Evolutionary conservation across 2,797 vertebrate species (phyloP).

Genomic region (Pseudopleuronectes americanus): DNA sequence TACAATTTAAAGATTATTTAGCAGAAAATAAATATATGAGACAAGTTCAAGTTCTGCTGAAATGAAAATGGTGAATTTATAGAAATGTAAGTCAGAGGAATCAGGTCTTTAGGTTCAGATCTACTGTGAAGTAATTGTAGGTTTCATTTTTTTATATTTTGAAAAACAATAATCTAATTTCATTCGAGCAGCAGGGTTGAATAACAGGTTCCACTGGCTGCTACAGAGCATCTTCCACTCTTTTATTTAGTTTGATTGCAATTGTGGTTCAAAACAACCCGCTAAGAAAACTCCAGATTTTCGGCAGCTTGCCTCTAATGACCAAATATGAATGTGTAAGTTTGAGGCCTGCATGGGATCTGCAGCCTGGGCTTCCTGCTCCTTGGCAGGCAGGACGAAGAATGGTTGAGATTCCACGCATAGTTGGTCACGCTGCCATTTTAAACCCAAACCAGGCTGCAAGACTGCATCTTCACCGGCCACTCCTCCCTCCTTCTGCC

Average conservation of each 20-base stretch:
- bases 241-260: conserved; percentile 32
- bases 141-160: conserved; percentile 28
- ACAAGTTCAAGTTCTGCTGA: not conserved
- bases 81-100: not conserved
- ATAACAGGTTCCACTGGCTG: conserved; percentile 58
- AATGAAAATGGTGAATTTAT: not conserved
- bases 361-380: conserved; percentile 57
- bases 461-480: conserved; percentile 52
- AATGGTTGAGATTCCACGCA: conserved; percentile 84
- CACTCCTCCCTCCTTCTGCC: conserved; percentile 45
- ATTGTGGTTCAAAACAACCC: conserved; percentile 49
- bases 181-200: conserved; percentile 62
- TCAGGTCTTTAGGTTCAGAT: conserved; percentile 1
- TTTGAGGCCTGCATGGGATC: conserved; percentile 71
- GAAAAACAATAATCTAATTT: conserved; percentile 27
- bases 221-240: conserved; percentile 8
- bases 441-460: conserved; percentile 80
- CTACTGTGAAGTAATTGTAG: not conserved
- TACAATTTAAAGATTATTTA: not conserved
- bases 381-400: conserved; percentile 72
- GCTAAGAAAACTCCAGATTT: conserved; percentile 54
- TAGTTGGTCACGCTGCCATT: conserved; percentile 85
- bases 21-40: not conserved
- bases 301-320: conserved; percentile 47
- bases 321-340: conserved; percentile 81